Conservation (phyloP, 2,113 vertebrate genomes). For the Myxocyprinus asiaticus region DNA sequence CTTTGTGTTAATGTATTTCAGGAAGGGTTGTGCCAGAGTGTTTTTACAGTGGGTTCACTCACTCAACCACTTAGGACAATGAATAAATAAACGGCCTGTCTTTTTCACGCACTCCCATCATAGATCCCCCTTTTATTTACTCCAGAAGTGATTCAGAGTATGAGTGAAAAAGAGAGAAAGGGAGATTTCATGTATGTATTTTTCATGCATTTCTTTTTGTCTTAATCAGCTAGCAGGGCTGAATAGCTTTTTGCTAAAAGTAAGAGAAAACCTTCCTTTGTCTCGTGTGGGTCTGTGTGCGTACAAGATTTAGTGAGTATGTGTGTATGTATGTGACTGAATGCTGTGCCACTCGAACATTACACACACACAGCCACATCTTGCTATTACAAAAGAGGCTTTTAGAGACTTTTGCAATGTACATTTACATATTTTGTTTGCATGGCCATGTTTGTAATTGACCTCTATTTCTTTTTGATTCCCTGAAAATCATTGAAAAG, state of each 20-base stretch:
- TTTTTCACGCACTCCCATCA: conserved; percentile 14
- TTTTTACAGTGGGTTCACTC: conserved; percentile 43
- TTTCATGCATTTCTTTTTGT: conserved; percentile 41
- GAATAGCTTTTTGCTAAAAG: conserved; percentile 36
- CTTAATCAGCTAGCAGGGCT: conserved; percentile 21
- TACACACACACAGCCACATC: background rate
- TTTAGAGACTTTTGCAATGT: conserved; percentile 9
- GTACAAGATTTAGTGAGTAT: background rate
- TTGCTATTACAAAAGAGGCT: conserved; percentile 15
- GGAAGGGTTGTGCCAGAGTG: conserved; percentile 12
- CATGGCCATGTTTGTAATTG: conserved; percentile 17
- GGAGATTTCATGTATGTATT: conserved; percentile 45
- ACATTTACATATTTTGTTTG: conserved; percentile 51
- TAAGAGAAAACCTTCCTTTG: conserved; percentile 59
- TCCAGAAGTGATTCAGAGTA: conserved; percentile 35
- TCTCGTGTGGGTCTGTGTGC: background rate
- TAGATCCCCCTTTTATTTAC: conserved; percentile 42
- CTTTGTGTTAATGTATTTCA: background rate
- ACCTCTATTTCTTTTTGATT: conserved; percentile 16
- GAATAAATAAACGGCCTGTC: conserved; percentile 40
- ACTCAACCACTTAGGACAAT: conserved; percentile 48
- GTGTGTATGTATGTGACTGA: conserved; percentile 9
- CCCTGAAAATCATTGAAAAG: background rate
- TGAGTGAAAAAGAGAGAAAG: conserved; percentile 25
- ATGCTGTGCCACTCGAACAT: background rate